These are phyloP conservation scores for Anas capensis DNA, from an alignment of 2,797 vertebrate species.

Conservation along the genomic window DNA sequence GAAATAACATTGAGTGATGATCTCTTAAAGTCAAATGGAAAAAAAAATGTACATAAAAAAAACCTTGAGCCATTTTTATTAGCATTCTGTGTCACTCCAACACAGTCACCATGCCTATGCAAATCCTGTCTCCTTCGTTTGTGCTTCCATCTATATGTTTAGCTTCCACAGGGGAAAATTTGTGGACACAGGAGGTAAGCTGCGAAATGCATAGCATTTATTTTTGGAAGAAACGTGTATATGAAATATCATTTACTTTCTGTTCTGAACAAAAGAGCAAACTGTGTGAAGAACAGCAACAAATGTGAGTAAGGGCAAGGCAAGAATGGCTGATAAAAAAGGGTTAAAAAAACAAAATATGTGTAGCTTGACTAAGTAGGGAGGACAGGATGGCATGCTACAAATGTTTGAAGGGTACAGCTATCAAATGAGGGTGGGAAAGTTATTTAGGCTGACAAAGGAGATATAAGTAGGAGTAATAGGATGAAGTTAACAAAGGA, in stretches of 20 bases:
- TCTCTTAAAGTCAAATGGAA: slow-evolving; percentile 71
- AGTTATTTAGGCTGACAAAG: slow-evolving; percentile 43
- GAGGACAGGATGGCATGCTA: slow-evolving; percentile 19
- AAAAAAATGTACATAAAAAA: slow-evolving; percentile 63
- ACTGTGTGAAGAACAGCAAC: neutral
- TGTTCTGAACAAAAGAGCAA: slow-evolving; percentile 2
- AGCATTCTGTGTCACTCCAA: slow-evolving; percentile 23
- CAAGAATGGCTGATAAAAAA: neutral
- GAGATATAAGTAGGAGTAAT: slow-evolving; percentile 48
- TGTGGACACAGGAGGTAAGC: neutral
- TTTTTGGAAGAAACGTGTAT: neutral
- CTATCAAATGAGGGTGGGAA: slow-evolving; percentile 25
- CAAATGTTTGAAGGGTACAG: slow-evolving; percentile 39
- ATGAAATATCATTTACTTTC: neutral
- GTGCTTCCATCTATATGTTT: neutral
- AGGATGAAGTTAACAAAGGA: slow-evolving; percentile 51
- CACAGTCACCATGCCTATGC: neutral
- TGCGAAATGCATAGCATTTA: slow-evolving; percentile 26
- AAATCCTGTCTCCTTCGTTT: slow-evolving; percentile 55
- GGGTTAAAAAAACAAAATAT: neutral
- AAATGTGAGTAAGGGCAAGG: neutral
- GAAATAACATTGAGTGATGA: slow-evolving; percentile 77
- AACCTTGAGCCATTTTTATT: slow-evolving; percentile 47
- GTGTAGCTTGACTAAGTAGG: neutral
- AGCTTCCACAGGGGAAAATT: slow-evolving; percentile 2